These are phyloP conservation scores for Yponomeuta cagnagella DNA, from an alignment of 2,888 invertebrate species.

Conservation along the genomic window DNA sequence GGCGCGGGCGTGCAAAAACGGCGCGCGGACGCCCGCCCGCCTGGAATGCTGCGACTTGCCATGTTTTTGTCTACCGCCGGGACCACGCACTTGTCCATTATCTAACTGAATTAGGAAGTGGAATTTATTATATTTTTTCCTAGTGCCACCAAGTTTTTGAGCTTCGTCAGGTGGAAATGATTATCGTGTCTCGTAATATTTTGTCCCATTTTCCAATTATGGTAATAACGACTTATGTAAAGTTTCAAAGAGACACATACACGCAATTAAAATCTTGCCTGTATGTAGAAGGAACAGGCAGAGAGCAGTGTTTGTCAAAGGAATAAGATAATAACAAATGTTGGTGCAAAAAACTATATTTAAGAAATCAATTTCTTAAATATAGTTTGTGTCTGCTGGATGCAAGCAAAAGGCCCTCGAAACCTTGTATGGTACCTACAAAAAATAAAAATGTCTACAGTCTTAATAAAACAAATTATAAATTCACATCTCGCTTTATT, in stretches of 20 bases:
- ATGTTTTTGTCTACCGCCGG: constrained; percentile 71
- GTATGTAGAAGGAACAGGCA: no score
- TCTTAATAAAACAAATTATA: constrained; percentile 25
- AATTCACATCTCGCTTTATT: constrained; percentile 53
- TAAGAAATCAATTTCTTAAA: no score
- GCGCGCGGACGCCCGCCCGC: constrained; percentile 35
- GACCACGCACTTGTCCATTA: constrained; percentile 73
- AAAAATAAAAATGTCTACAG: neutral
- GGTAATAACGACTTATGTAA: neutral
- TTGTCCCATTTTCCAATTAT: neutral
- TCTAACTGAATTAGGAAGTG: constrained; percentile 61
- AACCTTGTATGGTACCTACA: neutral
- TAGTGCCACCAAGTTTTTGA: constrained; percentile 12
- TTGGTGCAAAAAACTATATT: no score
- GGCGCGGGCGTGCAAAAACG: constrained; percentile 30
- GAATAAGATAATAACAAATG: no score
- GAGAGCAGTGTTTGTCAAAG: no score
- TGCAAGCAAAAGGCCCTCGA: neutral
- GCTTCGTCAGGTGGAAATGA: constrained; percentile 9
- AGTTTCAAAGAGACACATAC: neutral
- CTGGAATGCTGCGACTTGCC: constrained; percentile 56
- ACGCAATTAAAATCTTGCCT: neutral
- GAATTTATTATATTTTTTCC: constrained; percentile 40
- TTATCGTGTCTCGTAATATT: neutral
- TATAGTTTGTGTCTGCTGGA: neutral